Evolutionary conservation across 2,888 invertebrate species (phyloP).

Genomic region (Strigamia transsilvanica): DNA sequence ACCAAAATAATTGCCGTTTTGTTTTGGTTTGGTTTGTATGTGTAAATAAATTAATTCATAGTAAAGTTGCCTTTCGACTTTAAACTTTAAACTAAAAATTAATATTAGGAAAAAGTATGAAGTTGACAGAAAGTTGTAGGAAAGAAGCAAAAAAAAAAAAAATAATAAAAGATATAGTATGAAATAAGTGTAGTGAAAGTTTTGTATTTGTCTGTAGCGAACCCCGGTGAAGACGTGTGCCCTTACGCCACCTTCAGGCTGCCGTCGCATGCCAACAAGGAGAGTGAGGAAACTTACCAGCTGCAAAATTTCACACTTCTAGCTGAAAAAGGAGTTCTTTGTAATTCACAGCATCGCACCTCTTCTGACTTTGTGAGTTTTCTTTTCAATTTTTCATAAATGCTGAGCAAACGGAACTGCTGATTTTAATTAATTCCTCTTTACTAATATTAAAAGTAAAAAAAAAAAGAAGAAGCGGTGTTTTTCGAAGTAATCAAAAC

Average conservation of each 20-base stretch:
- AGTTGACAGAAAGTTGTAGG: neutral
- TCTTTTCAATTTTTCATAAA: slow-evolving; percentile 32
- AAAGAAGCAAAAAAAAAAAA: neutral
- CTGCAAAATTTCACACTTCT: slow-evolving; percentile 42
- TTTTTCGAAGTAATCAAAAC: neutral
- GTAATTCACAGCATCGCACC: slow-evolving; percentile 42
- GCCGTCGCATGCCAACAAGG: slow-evolving; percentile 6
- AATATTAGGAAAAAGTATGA: neutral
- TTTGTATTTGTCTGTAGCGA: slow-evolving; percentile 39
- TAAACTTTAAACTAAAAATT: neutral
- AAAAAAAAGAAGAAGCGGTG: neutral
- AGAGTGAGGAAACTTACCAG: slow-evolving; percentile 43
- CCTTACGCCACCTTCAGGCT: slow-evolving; percentile 50
- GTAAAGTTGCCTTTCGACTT: neutral
- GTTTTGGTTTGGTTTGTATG: too few species aligned
- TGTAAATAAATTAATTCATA: too few species aligned
- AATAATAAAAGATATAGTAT: neutral
- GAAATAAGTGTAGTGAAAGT: neutral
- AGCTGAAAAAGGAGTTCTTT: slow-evolving; percentile 41
- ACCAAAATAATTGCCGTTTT: neutral
- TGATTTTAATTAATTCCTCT: slow-evolving; percentile 23
- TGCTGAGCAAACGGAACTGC: neutral
- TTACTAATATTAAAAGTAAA: neutral
- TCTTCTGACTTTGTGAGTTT: slow-evolving; percentile 51
- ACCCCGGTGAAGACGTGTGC: slow-evolving; percentile 47